phyloP scores from a whole-genome alignment of 2,888 invertebrate genomes.

The Labia minor region DNA sequence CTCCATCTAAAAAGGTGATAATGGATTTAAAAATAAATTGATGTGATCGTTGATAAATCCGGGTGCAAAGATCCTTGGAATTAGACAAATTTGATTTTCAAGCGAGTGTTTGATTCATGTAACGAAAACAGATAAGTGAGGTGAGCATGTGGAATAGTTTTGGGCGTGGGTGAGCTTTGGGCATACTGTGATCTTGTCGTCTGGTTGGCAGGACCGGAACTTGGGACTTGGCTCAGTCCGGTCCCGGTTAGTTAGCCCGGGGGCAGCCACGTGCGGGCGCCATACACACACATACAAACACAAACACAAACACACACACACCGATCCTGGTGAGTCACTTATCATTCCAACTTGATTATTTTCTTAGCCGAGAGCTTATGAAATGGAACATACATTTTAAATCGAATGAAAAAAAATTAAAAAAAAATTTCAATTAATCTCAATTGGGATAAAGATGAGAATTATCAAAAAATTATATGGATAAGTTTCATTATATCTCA shows the following conservation, averaged over 20 bases:
- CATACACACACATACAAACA: background rate
- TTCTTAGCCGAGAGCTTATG: background rate
- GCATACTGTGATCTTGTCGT: background rate
- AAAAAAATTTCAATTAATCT: background rate
- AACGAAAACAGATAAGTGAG: background rate
- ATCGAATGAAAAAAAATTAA: background rate
- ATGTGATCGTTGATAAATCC: too few relatives aligned
- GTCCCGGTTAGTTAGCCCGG: background rate
- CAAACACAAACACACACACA: background rate
- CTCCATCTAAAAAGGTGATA: too few relatives aligned
- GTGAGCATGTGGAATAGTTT: background rate
- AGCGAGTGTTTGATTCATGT: too few relatives aligned
- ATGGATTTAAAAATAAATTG: too few relatives aligned
- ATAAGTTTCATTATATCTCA: too few relatives aligned
- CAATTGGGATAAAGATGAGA: background rate
- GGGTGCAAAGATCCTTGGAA: too few relatives aligned
- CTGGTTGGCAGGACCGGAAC: background rate
- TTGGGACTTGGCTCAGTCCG: background rate
- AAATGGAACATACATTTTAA: too few relatives aligned
- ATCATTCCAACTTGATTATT: background rate
- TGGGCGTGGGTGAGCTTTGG: slow-evolving; percentile 2
- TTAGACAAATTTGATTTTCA: too few relatives aligned
- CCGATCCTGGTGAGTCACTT: background rate
- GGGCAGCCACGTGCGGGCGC: slow-evolving; percentile 13
- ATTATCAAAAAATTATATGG: too few relatives aligned